Evolutionary conservation across 2,797 vertebrate species (phyloP), one percentile per base, ranked within the genome.

Genomic region (Novumbra hubbsi): DNA sequence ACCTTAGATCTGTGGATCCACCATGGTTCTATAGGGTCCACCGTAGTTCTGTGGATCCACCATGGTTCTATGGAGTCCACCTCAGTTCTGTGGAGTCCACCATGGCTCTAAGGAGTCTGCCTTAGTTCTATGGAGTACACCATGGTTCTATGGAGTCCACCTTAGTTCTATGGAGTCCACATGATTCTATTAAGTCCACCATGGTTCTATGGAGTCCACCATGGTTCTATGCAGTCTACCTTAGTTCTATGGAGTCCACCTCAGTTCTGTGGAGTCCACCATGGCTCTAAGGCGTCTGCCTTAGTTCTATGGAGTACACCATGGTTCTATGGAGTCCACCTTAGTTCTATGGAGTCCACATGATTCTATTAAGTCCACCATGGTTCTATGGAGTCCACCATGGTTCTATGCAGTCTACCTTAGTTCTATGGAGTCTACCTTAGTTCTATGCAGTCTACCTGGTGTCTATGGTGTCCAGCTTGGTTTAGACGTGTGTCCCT

Each of bases 401-500:
- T 45, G 11, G 41, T 45, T 45, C 41, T 45, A 3, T 45, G 41
- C 76, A 1, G 41, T 45, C 11, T 12, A 14, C 8, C 41, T 14
- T 12, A 12, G 8, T 45, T 45, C 41, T 45, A 45, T 45, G 41
- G 41, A 1, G 41, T 45, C 41, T 12, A 45, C 12, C 41, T 14
- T 14, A 12, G 41, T 45, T 45, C 41, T 45, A 45, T 45, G 41
- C 6, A 8, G 41, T 45, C 41, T 8, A 45, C 11, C 41, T 45
- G 41, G 41, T 11, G 9, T 30, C 27, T 27, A 5, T 64, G 27
- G 55, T 45, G 55, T 60, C 41, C 41, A 45, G 55, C 55, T 27
- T 45, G 41, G 41, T 45, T 45, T 14, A 45, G 12, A 24, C 11
- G 7, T 12, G 55, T 66, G 32, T 93, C 93, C 75, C 84, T 16